Conservation (phyloP, 2,797 vertebrate species). For the Acipenser oxyrinchus region DNA sequence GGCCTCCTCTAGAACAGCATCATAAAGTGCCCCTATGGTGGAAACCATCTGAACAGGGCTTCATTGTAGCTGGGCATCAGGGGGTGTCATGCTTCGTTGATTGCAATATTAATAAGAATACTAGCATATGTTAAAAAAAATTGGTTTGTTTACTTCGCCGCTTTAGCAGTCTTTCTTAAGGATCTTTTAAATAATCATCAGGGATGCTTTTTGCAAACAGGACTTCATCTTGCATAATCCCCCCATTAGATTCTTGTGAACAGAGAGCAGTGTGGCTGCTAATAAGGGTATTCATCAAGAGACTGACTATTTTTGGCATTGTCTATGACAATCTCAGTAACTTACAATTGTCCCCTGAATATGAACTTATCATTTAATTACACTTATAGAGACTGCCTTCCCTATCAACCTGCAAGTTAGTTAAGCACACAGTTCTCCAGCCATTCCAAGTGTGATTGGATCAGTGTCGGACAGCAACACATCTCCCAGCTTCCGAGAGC, state of each 20-base stretch:
- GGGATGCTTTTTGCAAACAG: conserved; percentile 45
- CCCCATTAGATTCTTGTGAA: conserved; percentile 48
- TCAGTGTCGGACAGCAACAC: conserved; percentile 49
- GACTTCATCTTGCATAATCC: conserved; percentile 42
- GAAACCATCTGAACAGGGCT: too few species aligned
- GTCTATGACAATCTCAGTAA: conserved; percentile 52
- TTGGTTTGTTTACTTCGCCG: conserved; percentile 28
- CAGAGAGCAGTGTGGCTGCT: conserved; percentile 65
- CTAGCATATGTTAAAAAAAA: conserved; percentile 16
- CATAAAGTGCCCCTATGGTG: too few species aligned
- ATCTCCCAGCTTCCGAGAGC: conserved; percentile 43
- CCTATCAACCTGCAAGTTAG: conserved; percentile 75
- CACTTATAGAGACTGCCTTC: conserved; percentile 63
- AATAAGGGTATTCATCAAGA: conserved; percentile 84
- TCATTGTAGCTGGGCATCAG: conserved; percentile 13
- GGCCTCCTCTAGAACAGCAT: too few species aligned
- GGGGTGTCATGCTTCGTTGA: conserved; percentile 16
- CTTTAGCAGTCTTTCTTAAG: conserved; percentile 44
- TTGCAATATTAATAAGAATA: conserved; percentile 29
- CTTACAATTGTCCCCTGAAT: conserved; percentile 74
- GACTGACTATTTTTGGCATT: conserved; percentile 59
- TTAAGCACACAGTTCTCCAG: conserved; percentile 70
- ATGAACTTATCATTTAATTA: conserved; percentile 94
- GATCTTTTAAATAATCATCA: conserved; percentile 49
- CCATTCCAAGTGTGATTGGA: conserved; percentile 40